Percentiles rank a stretch among this genome's conserved stretches.
Evolutionary conservation across 2,113 vertebrate genomes (phyloP).

Genomic region (Phaetusa simplex): DNA sequence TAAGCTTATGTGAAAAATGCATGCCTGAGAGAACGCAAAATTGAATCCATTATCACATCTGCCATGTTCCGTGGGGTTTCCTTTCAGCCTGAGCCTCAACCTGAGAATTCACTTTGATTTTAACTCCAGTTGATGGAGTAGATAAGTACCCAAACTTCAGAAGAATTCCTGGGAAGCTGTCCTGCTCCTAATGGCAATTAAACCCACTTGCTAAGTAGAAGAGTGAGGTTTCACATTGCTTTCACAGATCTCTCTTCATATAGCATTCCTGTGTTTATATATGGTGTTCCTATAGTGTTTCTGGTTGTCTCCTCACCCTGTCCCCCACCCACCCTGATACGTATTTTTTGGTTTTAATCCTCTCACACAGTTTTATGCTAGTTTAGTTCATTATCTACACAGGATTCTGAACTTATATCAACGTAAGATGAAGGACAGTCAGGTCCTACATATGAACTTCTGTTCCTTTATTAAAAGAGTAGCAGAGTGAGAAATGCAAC

Average conservation of each 20-base stretch:
- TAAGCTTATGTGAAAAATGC: slow-evolving; percentile 9
- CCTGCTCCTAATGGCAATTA: not conserved
- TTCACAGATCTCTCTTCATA: not conserved
- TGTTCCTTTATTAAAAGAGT: not conserved
- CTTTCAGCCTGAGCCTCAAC: not conserved
- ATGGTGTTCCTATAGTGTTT: not conserved
- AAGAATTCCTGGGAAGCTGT: not conserved
- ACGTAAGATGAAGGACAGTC: not conserved
- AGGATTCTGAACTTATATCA: not conserved
- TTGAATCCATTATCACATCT: slow-evolving; percentile 8
- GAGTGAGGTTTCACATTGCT: not conserved
- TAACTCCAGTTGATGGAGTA: not conserved
- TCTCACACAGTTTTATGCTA: not conserved
- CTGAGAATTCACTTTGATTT: not conserved
- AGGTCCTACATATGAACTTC: not conserved
- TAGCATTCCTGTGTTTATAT: not conserved
- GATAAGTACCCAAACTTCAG: not conserved
- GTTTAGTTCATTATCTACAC: not conserved
- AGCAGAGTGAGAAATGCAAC: not conserved
- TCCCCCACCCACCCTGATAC: no score
- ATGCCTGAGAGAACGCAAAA: not conserved
- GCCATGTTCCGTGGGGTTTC: not conserved
- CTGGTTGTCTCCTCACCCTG: not conserved
- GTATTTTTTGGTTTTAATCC: not conserved
- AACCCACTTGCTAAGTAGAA: not conserved